Evolutionary conservation across 2,113 vertebrate species (phyloP).

Genomic region (Callopanchax toddi): DNA sequence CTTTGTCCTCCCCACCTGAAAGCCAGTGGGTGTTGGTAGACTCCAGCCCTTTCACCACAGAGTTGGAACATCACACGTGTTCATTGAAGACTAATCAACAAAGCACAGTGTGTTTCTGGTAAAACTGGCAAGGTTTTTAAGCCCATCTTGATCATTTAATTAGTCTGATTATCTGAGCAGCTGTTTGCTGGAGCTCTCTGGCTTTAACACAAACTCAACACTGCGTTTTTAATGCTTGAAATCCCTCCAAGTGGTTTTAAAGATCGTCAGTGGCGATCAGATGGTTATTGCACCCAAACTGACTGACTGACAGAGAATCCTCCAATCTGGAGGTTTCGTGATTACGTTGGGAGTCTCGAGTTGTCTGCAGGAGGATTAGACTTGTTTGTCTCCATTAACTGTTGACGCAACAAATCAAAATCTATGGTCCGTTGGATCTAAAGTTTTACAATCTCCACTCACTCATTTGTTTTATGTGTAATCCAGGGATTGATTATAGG

Average conservation of each 20-base stretch:
- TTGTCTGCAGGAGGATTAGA: not conserved
- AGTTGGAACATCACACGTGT: conserved; percentile 39
- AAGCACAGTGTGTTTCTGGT: conserved; percentile 47
- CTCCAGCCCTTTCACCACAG: conserved; percentile 43
- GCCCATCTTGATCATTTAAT: conserved; percentile 69
- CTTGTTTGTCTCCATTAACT: not conserved
- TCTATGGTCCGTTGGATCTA: not conserved
- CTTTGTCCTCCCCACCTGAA: conserved; percentile 37
- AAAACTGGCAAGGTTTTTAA: conserved; percentile 53
- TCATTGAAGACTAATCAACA: conserved; percentile 57
- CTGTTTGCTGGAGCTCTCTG: conserved; percentile 59
- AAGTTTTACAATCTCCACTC: not conserved
- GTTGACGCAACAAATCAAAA: not conserved
- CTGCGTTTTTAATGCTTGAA: conserved; percentile 30
- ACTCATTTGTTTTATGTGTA: not conserved
- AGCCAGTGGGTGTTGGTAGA: conserved; percentile 41
- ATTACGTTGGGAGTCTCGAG: conserved; percentile 11
- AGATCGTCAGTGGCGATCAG: conserved; percentile 30
- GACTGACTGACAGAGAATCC: conserved; percentile 26
- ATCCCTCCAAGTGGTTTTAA: conserved; percentile 41
- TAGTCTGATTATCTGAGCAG: conserved; percentile 74
- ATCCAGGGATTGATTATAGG: not conserved
- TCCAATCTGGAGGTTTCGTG: conserved; percentile 14
- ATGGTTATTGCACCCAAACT: conserved; percentile 24
- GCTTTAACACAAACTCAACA: conserved; percentile 23